Evolutionary conservation across 1,140 invertebrate genomes (phyloP), one percentile per base, ranked within the genome.

Genomic region (Chionoecetes opilio): DNA sequence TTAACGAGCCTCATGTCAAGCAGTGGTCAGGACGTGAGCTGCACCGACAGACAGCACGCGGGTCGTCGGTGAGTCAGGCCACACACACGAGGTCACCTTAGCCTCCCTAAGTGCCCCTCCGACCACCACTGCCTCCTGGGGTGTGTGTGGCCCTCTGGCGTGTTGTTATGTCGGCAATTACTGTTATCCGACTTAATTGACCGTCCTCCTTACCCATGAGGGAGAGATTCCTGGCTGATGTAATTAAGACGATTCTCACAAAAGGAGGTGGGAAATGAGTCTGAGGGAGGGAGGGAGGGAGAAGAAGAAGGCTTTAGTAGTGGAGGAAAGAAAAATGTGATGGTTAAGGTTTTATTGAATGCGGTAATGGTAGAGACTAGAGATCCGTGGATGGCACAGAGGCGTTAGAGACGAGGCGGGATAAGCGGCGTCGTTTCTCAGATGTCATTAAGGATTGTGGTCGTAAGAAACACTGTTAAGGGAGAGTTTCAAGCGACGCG

Each of bases 171-270:
- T 75, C 63, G 63, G 63, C 63, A 75, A 75, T 75, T 75, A 75
- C 63, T 75, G 63, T 75, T 75, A 75, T 75, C 63, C 63, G 63
- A 17, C 63, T 75, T 75, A 75, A 75, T 75, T 75, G 63, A 75
- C 63, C 26, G 21, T 75, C 63, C 63, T 26, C 63, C n/a, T 26
- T 26, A n/a, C 21, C 63, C 63, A 26, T 75, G 63, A 75, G 63
- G 63, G 63, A 75, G 63, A 75, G 63, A 75, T 87, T 87, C 85
- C n/a, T 87, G 34, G 34, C 29, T 37, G 85, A 87, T 34, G 85
- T 87, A 87, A 87, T 87, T 87, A 87, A 87, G 85, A 87, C 85
- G 32, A 87, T 87, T 87, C 85, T 21, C 34, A 35, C 37, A 38
- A 87, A 29, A 87, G 85, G 37, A 38, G 37, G 85, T 37, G 85